These are phyloP conservation scores for Yponomeuta sedellus DNA, from an alignment of 2,888 invertebrate species.

Conservation along the genomic window DNA sequence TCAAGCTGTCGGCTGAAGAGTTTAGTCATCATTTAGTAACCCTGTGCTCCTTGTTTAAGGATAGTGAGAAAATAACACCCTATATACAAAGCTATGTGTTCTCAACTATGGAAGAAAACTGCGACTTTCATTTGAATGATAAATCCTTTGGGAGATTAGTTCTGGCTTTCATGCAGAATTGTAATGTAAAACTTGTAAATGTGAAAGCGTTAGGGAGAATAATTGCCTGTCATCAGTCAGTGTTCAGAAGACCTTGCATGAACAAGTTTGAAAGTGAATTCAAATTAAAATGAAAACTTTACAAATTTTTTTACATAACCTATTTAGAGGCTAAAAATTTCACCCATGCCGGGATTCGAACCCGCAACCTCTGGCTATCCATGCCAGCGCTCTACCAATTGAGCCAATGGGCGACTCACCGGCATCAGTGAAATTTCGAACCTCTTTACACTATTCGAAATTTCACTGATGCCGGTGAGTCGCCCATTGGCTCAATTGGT, in stretches of 20 bases:
- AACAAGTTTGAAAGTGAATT: constrained; percentile 29
- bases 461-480: too few relatives aligned
- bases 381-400: too few relatives aligned
- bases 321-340: too few relatives aligned
- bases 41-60: constrained; percentile 44
- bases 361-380: too few relatives aligned
- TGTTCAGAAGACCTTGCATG: constrained; percentile 48
- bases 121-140: constrained; percentile 31
- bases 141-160: constrained; percentile 48
- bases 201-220: constrained; percentile 31
- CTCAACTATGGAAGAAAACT: constrained; percentile 28
- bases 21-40: constrained; percentile 41
- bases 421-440: too few relatives aligned
- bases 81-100: constrained; percentile 38
- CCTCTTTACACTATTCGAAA: too few relatives aligned
- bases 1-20: constrained; percentile 32
- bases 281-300: not conserved
- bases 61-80: constrained; percentile 34
- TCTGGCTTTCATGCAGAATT: constrained; percentile 40
- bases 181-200: constrained; percentile 28
- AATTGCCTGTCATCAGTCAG: constrained; percentile 42
- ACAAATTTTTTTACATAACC: too few relatives aligned
- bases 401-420: too few relatives aligned
- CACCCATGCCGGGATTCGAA: too few relatives aligned
- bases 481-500: too few relatives aligned